These are phyloP conservation scores for Clavelina lepadiformis DNA, from an alignment of 23 tunicate species.

Conservation along the genomic window DNA sequence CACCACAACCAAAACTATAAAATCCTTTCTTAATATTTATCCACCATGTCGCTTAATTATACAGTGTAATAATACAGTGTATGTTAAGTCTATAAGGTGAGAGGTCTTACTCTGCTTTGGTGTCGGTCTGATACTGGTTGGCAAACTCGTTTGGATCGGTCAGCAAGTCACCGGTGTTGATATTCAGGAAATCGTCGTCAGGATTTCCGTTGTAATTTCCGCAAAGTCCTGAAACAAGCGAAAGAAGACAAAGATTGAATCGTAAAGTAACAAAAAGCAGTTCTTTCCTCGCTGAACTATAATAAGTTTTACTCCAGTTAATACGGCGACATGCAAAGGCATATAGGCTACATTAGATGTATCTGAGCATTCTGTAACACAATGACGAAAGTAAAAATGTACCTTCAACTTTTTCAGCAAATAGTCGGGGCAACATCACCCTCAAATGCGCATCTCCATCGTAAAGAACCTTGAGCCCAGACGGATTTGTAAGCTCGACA, in stretches of 20 bases:
- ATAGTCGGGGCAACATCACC: constrained; percentile 26
- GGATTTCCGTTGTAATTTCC: constrained; percentile 61
- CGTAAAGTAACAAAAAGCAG: too few relatives aligned
- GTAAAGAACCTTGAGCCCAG: constrained; percentile 14
- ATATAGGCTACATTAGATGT: neutral
- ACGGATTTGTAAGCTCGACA: constrained; percentile 6
- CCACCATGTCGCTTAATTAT: too few relatives aligned
- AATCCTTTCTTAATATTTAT: too few relatives aligned
- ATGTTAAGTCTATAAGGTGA: too few relatives aligned
- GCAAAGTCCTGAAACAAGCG: constrained; percentile 57
- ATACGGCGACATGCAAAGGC: too few relatives aligned
- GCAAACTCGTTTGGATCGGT: constrained; percentile 36
- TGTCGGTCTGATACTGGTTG: constrained; percentile 33
- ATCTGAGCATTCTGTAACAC: neutral
- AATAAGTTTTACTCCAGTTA: too few relatives aligned
- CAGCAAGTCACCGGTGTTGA: constrained; percentile 11
- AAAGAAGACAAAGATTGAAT: too few relatives aligned
- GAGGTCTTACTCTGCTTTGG: too few relatives aligned
- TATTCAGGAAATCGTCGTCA: constrained; percentile 37
- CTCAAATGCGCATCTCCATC: constrained; percentile 32
- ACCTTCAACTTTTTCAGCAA: constrained; percentile 51
- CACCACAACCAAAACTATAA: too few relatives aligned
- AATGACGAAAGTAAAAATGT: too few relatives aligned
- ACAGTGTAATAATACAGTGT: too few relatives aligned
- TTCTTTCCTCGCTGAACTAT: too few relatives aligned